phyloP scores from a whole-genome alignment of 2,888 invertebrate species.

The Meiosimyza platycephala region DNA sequence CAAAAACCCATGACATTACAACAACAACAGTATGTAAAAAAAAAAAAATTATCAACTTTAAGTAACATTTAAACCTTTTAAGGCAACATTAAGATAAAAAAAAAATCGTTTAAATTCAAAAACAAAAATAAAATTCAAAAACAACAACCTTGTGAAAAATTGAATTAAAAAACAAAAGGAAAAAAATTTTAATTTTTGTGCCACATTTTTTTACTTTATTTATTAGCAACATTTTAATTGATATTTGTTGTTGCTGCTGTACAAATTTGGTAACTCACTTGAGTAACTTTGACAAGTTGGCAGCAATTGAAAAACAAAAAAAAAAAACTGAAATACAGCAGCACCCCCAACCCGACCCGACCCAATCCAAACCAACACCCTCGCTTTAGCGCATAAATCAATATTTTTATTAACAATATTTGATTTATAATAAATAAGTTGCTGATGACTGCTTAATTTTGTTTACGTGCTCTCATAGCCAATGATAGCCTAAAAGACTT shows the following conservation, averaged over 20 bases:
- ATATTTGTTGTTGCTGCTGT: conserved; percentile 33
- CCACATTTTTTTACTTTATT: conserved; percentile 24
- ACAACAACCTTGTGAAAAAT: conserved; percentile 15
- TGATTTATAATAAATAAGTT: conserved; percentile 1
- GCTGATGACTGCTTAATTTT: too few relatives aligned
- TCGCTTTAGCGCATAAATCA: background rate
- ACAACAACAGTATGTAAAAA: background rate
- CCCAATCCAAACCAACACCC: background rate
- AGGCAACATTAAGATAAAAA: conserved; percentile 3
- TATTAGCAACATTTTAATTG: conserved; percentile 40
- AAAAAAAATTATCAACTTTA: background rate
- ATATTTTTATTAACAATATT: conserved; percentile 10
- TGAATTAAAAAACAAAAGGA: background rate
- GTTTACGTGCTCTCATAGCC: too few relatives aligned
- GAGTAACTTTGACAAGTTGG: conserved; percentile 20
- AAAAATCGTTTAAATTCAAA: background rate
- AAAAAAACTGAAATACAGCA: background rate
- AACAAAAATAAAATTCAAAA: background rate
- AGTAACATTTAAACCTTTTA: conserved; percentile 32
- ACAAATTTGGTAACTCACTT: conserved; percentile 58
- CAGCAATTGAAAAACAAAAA: conserved; percentile 36
- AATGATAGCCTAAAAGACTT: too few relatives aligned
- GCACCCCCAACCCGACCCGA: background rate
- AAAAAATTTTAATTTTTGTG: background rate
- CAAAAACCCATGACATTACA: background rate